Base-by-base conservation (phyloP, 2,113 vertebrate genomes). In the Gopherus flavomarginatus region DNA sequence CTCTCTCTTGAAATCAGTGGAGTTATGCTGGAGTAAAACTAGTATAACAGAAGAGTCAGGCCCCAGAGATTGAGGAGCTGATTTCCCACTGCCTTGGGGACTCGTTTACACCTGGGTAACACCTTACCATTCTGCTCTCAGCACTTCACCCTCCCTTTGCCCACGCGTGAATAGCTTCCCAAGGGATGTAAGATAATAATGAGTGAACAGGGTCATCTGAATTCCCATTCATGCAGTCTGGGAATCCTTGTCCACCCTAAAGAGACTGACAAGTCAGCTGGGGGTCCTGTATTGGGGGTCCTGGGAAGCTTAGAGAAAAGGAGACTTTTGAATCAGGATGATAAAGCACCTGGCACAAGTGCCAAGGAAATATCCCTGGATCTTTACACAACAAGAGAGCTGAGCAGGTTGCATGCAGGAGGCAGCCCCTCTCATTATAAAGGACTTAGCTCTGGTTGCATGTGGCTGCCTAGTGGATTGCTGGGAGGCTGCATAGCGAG, bases 321-420 rank as follows among this genome's bases (percentile, higher is more conserved):
- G 38, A 27, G 54, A 21, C 10, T 29, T 22, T 27, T 44, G 42
- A 59, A 42, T 57, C n/a, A 29, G 27, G 38, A 42, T 17, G 49
- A 27, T 56, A 29, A 44, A 14, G 81, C 35, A n/a, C 31, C n/a
- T 42, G 54, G 26, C 42, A 29, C 27, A 83, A 29, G 38, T 19
- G 16, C n/a, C 54, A 52, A 42, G 80, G 52, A 82, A 54, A 29
- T 47, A 47, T 14, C 65, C 7, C 72, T 77, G 2, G 22, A 78
- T 27, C 22, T 26, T 44, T 78, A 47, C 5, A 1, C 38, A 17
- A 1, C 10, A 27, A 35, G 42, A 49, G 78, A 38, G 50, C 17
- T 78, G 0, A 3, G 14, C n/a, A 53, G 38, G 27, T 62, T 16
- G 42, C 42, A 6, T 77, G 2, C 4, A 24, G 52, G 54, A 83